These are phyloP conservation scores for Samia ricini DNA, from an alignment of 1,140 invertebrate genomes.

Conservation along the genomic window DNA sequence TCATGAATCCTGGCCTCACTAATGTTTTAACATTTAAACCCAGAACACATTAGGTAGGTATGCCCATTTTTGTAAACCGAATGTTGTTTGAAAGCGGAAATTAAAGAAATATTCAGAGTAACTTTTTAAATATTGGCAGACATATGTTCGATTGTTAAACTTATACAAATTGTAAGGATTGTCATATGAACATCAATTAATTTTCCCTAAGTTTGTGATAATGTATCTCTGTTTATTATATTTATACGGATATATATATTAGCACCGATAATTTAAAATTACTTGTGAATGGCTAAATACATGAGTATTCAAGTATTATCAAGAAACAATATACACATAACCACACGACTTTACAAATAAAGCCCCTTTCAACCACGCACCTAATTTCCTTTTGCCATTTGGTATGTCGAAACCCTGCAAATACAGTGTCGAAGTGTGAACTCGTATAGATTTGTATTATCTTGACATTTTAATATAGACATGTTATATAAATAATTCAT, in stretches of 20 bases:
- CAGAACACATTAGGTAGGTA: too few relatives aligned
- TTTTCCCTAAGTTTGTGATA: too few relatives aligned
- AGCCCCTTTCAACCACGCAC: neutral
- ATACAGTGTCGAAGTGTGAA: neutral
- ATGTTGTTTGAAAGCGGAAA: too few relatives aligned
- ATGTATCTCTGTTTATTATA: too few relatives aligned
- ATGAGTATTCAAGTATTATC: neutral
- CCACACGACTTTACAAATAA: neutral
- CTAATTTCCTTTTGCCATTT: neutral
- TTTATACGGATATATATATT: neutral
- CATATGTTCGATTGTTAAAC: too few relatives aligned
- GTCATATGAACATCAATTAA: too few relatives aligned
- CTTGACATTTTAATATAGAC: neutral
- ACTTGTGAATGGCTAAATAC: neutral
- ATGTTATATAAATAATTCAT: neutral
- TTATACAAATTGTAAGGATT: too few relatives aligned
- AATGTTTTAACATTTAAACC: too few relatives aligned
- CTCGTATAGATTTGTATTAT: neutral
- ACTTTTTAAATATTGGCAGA: too few relatives aligned
- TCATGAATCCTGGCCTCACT: too few relatives aligned
- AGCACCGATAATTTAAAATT: neutral
- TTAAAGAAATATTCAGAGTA: too few relatives aligned
- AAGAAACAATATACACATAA: neutral
- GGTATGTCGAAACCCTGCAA: neutral
- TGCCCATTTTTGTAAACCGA: too few relatives aligned